Conservation (phyloP, 2,797 vertebrate species). For the Poecilia picta region DNA sequence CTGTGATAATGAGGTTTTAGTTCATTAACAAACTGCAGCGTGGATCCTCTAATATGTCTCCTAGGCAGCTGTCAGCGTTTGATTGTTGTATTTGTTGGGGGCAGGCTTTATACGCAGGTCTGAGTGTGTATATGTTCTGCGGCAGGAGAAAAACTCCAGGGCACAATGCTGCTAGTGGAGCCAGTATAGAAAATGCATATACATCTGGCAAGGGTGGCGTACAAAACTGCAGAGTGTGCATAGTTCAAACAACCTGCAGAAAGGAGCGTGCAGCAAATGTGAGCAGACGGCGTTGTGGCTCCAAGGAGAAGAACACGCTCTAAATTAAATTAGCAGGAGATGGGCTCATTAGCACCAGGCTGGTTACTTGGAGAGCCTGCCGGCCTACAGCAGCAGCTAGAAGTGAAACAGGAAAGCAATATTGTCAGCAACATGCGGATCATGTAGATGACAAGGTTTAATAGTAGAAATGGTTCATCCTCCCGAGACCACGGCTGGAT, state of each 20-base stretch:
- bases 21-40: slow-evolving; percentile 31
- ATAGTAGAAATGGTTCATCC: not conserved
- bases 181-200: not conserved
- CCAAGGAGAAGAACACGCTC: slow-evolving; percentile 41
- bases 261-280: slow-evolving; percentile 25
- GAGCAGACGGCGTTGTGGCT: slow-evolving; percentile 34
- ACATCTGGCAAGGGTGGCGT: slow-evolving; percentile 9
- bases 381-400: slow-evolving; percentile 26
- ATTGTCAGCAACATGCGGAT: slow-evolving; percentile 18
- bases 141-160: slow-evolving; percentile 3
- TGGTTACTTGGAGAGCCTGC: slow-evolving; percentile 52
- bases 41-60: slow-evolving; percentile 4
- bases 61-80: slow-evolving; percentile 2
- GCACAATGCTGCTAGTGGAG: slow-evolving; percentile 3
- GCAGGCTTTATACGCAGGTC: slow-evolving; percentile 23
- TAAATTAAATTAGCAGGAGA: slow-evolving; percentile 68
- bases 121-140: slow-evolving; percentile 20
- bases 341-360: slow-evolving; percentile 66
- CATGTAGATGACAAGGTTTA: slow-evolving; percentile 15
- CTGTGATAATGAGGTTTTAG: slow-evolving; percentile 20
- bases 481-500: not conserved
- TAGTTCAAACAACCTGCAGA: slow-evolving; percentile 58
- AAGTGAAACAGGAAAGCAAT: slow-evolving; percentile 29
- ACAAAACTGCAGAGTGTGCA: slow-evolving; percentile 10
- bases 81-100: slow-evolving; percentile 6